Evolutionary conservation across 2,113 vertebrate genomes (phyloP).

Genomic region (Pavo muticus): DNA sequence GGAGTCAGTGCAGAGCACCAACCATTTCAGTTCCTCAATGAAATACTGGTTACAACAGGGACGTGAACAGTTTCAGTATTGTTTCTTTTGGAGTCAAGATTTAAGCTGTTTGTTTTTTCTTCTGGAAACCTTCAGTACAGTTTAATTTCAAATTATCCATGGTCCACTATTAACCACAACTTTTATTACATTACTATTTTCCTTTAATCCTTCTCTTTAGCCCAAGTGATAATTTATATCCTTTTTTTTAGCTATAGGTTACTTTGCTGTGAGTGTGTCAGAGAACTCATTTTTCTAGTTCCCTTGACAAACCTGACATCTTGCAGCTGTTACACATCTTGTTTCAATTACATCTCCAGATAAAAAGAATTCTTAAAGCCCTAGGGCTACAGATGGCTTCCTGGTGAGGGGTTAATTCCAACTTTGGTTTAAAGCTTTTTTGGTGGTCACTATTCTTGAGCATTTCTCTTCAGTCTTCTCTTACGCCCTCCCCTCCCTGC

Average conservation of each 20-base stretch:
- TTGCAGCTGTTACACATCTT: conserved; percentile 64
- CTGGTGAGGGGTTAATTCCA: conserved; percentile 59
- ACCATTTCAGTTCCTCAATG: background rate
- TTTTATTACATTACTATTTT: background rate
- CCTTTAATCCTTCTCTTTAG: conserved; percentile 17
- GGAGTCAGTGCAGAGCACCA: background rate
- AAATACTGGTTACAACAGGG: background rate
- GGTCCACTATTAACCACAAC: background rate
- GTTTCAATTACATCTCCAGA: conserved; percentile 57
- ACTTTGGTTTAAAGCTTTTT: background rate
- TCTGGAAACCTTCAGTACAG: background rate
- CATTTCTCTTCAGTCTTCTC: background rate
- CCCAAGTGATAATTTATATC: background rate
- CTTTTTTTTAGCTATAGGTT: background rate
- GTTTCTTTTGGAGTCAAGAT: background rate
- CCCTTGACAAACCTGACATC: conserved; percentile 55
- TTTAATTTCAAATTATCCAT: background rate
- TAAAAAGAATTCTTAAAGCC: conserved; percentile 70
- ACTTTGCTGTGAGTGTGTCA: background rate
- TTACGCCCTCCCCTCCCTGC: background rate
- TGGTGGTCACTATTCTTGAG: background rate
- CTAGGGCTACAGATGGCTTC: conserved; percentile 63
- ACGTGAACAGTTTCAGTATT: background rate
- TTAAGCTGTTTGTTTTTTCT: background rate
- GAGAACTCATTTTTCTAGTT: conserved; percentile 53